A percentile compares a stretch with the other conserved stretches of the same genome.
Conservation (phyloP, 2,113 vertebrate species). For the Cavia aperea region DNA sequence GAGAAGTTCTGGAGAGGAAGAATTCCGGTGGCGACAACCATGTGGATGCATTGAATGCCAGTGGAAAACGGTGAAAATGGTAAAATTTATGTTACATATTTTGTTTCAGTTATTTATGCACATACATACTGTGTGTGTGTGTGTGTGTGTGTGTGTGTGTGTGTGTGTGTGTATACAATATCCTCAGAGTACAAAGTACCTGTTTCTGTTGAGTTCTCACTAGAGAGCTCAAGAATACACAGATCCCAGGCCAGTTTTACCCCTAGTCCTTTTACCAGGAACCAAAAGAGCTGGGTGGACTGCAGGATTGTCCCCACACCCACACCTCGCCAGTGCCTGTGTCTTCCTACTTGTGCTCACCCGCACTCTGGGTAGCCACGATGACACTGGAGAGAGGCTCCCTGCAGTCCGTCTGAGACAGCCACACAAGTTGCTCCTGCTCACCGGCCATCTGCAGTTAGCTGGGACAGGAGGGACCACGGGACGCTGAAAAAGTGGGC, state of each 20-base stretch:
- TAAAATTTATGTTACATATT: background rate
- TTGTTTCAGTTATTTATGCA: background rate
- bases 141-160: too few relatives aligned
- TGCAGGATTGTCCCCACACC: background rate
- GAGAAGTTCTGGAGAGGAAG: background rate
- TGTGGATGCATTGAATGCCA: too few relatives aligned
- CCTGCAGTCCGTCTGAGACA: background rate
- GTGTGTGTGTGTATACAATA: accelerated
- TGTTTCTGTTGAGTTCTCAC: background rate
- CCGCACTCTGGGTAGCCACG: background rate
- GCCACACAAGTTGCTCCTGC: background rate
- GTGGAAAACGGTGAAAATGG: background rate
- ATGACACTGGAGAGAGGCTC: background rate
- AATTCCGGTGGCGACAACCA: background rate
- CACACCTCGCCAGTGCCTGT: background rate
- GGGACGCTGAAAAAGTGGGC: background rate
- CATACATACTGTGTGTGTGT: too few relatives aligned
- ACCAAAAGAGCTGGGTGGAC: accelerated
- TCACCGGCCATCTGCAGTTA: background rate
- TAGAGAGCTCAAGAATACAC: background rate
- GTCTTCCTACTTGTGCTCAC: background rate
- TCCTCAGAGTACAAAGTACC: background rate
- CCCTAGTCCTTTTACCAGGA: background rate
- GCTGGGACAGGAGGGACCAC: background rate
- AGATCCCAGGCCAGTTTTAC: accelerated